phyloP scores from a whole-genome alignment of 1,140 invertebrate genomes.

The Drosophila nasuta region DNA sequence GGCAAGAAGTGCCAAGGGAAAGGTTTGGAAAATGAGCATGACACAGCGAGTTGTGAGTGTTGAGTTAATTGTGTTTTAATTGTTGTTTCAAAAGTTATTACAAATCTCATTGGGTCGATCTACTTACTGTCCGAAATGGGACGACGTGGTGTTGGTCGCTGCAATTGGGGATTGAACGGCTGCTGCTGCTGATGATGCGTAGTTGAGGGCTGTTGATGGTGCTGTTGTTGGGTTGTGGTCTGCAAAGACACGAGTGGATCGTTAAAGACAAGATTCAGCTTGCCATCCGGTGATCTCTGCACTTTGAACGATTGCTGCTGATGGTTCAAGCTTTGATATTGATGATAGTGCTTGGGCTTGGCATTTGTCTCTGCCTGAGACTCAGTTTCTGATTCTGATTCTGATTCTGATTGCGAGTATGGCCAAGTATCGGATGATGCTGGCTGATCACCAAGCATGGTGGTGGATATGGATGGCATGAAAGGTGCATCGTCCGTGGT shows the following conservation, averaged over 20 bases:
- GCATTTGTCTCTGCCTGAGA: slow-evolving; percentile 18
- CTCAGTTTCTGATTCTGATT: slow-evolving; percentile 31
- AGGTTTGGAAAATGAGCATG: slow-evolving; percentile 42
- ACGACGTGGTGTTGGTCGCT: slow-evolving; percentile 22
- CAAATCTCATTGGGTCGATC: not conserved
- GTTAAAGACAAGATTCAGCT: slow-evolving; percentile 83
- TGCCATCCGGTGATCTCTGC: slow-evolving; percentile 81
- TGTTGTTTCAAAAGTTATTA: not conserved
- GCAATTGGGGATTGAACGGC: not conserved
- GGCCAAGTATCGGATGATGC: slow-evolving; percentile 22
- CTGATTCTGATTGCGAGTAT: slow-evolving; percentile 27
- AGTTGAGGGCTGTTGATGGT: too few relatives aligned
- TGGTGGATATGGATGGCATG: slow-evolving; percentile 71
- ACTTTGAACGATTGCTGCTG: slow-evolving; percentile 79
- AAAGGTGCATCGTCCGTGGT: slow-evolving; percentile 69
- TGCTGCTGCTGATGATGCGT: slow-evolving; percentile 1
- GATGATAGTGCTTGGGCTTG: slow-evolving; percentile 64
- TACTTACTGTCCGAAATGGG: slow-evolving; percentile 65
- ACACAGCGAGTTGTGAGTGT: slow-evolving; percentile 62
- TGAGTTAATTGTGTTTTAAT: slow-evolving; percentile 3
- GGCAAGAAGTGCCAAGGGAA: slow-evolving; percentile 58
- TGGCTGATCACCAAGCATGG: slow-evolving; percentile 46
- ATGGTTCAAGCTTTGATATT: slow-evolving; percentile 73
- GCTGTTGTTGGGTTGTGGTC: slow-evolving; percentile 31
- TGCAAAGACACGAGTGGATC: slow-evolving; percentile 76